Evolutionary conservation across 35 echinoderm and acorn worm genomes (phyloP), one percentile per base, ranked within the genome.

Genomic region (Lytechinus pictus): DNA sequence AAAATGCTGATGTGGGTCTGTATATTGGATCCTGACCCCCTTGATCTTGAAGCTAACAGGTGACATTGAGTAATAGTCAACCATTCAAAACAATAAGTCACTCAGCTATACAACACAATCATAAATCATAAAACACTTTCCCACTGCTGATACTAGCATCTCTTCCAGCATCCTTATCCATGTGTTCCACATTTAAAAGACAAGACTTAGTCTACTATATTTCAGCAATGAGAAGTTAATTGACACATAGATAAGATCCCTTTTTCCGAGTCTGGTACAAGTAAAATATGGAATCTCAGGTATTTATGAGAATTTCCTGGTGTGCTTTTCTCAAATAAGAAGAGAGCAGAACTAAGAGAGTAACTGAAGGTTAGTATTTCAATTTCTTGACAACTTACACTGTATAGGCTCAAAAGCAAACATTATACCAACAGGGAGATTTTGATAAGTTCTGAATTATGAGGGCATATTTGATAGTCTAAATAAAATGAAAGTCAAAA

Each of bases 351-450:
- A 72, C 6, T 21, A 21, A 72, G 61, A 5, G 6, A 24, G 66
- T 19, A 79, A 24, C 66, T 5, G n/a, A 79, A 79, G 66, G 6
- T 79, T 79, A 79, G 66, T 79, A 79, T 79, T 79, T 79, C 19
- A 79, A 79, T 79, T 79, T 79, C 66, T 79, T 79, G 66, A 79
- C 66, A 79, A 79, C 66, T 79, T 79, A n/a, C n/a, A n/a, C n/a
- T n/a, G n/a, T n/a, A 79, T 79, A 27, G 66, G 66, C 19, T 79
- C 66, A 79, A 79, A 79, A 79, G n/a, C 66, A 79, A 79, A 79
- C 66, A 79, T 79, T 24, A 24, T 79, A 79, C 66, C 66, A 79
- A 79, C 66, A 19, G 66, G 66, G 66, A 79, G 66, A 79, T 79
- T 79, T 79, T 79, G 66, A 79, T 79, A 79, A 79, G 19, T 24